Evolutionary conservation across 1,140 invertebrate genomes (phyloP).

Genomic region (Papilio aristodemus): DNA sequence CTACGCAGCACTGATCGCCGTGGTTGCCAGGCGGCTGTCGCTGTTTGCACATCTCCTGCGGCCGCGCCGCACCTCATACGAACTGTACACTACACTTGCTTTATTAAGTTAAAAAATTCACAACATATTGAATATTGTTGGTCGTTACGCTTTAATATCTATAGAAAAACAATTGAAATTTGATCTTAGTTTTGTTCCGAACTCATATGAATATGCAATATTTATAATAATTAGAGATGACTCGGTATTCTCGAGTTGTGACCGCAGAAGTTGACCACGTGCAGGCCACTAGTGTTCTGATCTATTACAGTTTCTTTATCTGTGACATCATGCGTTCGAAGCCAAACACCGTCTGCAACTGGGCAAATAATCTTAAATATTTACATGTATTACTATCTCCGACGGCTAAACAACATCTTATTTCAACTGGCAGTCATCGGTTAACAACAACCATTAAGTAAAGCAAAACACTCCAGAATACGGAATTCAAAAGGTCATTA

Average conservation of each 20-base stretch:
- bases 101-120: background rate
- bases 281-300: background rate
- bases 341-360: background rate
- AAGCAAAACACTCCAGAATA: too few relatives aligned
- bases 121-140: background rate
- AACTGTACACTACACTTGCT: background rate
- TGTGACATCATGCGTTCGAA: background rate
- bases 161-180: background rate
- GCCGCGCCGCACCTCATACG: background rate
- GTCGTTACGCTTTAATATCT: background rate
- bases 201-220: background rate
- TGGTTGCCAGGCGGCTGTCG: background rate
- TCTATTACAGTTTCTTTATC: background rate
- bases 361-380: slow-evolving; percentile 3
- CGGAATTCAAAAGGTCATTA: too few relatives aligned
- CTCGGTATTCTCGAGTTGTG: background rate
- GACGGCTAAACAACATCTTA: background rate
- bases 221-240: background rate
- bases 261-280: background rate
- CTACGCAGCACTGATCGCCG: background rate
- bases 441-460: too few relatives aligned
- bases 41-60: background rate
- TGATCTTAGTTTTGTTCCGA: background rate
- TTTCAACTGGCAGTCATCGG: background rate
- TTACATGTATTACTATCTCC: background rate